phyloP scores from a whole-genome alignment of 2,113 vertebrate species.

The Amblyopsis rosae region DNA sequence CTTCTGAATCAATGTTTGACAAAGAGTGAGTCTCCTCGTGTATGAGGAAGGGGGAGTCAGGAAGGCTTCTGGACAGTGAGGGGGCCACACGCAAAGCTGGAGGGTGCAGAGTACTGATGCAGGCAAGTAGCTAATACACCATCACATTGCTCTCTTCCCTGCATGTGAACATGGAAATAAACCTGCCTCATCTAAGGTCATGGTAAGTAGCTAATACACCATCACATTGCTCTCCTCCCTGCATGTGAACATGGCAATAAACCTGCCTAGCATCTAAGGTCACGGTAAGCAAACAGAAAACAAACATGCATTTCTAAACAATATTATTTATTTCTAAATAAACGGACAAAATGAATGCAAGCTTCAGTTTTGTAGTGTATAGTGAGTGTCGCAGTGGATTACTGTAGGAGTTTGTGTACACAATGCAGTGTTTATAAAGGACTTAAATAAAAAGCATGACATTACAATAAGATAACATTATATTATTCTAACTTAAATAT shows the following conservation, averaged over 20 bases:
- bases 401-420: no score
- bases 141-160: slow-evolving; percentile 45
- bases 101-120: slow-evolving; percentile 38
- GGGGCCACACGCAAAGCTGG: slow-evolving; percentile 60
- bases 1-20: slow-evolving; percentile 75
- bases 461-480: no score
- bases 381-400: no score
- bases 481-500: not conserved
- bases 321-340: not conserved
- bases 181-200: slow-evolving; percentile 49
- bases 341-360: slow-evolving; percentile 2
- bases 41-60: slow-evolving; percentile 57
- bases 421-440: no score
- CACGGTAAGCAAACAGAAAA: slow-evolving; percentile 34
- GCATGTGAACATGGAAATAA: slow-evolving; percentile 60
- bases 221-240: slow-evolving; percentile 45
- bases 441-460: no score
- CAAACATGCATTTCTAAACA: slow-evolving; percentile 7
- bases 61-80: slow-evolving; percentile 45
- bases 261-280: slow-evolving; percentile 50
- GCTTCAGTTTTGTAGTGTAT: no score
- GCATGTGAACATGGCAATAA: slow-evolving; percentile 59
- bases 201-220: slow-evolving; percentile 41
- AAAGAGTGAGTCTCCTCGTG: slow-evolving; percentile 61
- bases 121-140: slow-evolving; percentile 44